These are phyloP conservation scores for Hyalella azteca DNA, from an alignment of 2,888 invertebrate species.

Conservation along the genomic window DNA sequence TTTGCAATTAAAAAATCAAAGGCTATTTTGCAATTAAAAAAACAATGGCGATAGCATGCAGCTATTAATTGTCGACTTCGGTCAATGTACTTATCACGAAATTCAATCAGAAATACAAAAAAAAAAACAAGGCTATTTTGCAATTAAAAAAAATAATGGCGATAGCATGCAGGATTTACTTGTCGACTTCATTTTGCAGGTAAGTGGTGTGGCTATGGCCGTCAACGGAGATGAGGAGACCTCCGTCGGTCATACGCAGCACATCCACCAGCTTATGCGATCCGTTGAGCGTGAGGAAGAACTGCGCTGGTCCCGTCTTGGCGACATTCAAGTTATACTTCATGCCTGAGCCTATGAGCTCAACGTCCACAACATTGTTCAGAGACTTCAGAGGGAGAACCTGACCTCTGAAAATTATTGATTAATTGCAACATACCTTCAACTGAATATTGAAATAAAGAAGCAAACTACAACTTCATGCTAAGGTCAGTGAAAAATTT, in stretches of 20 bases:
- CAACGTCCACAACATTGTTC: slow-evolving; percentile 84
- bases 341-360: slow-evolving; percentile 85
- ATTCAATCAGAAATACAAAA: too few species aligned
- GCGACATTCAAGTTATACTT: slow-evolving; percentile 90
- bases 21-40: too few species aligned
- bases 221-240: slow-evolving; percentile 89
- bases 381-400: slow-evolving; percentile 90
- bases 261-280: slow-evolving; percentile 95
- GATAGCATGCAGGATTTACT: slow-evolving; percentile 45
- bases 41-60: too few species aligned
- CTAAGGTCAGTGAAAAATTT: too few species aligned
- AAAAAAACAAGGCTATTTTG: too few species aligned
- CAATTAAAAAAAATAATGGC: too few species aligned
- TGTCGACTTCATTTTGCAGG: slow-evolving; percentile 94
- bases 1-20: too few species aligned
- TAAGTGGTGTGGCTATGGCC: slow-evolving; percentile 95
- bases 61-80: too few species aligned
- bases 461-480: too few species aligned
- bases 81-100: too few species aligned
- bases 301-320: slow-evolving; percentile 88
- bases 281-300: slow-evolving; percentile 93
- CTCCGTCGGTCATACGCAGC: slow-evolving; percentile 81
- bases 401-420: slow-evolving; percentile 85
- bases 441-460: too few species aligned
- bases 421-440: too few species aligned